phyloP scores from a whole-genome alignment of 2,888 invertebrate species.

The Mesorhabditis spiculigera region DNA sequence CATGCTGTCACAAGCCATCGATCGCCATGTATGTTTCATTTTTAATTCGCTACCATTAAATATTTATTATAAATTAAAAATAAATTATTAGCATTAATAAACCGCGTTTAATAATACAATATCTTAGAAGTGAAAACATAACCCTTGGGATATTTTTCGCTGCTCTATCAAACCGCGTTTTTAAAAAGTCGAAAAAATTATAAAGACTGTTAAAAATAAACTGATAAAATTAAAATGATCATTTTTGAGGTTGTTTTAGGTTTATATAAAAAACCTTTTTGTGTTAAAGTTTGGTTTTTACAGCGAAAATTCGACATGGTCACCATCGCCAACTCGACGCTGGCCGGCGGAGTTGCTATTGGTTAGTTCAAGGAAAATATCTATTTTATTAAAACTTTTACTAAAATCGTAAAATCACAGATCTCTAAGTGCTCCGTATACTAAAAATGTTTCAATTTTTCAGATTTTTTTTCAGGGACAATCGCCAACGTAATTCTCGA shows the following conservation, averaged over 20 bases:
- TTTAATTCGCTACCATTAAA: not conserved
- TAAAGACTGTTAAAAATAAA: too few relatives aligned
- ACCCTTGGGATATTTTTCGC: too few relatives aligned
- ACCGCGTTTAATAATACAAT: not conserved
- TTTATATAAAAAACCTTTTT: not conserved
- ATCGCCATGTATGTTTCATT: conserved; percentile 46
- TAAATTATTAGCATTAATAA: not conserved
- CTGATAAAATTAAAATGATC: too few relatives aligned
- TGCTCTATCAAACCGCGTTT: too few relatives aligned
- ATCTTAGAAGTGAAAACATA: not conserved
- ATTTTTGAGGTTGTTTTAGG: too few relatives aligned
- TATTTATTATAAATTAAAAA: not conserved
- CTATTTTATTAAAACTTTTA: too few relatives aligned
- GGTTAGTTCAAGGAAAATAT: not conserved
- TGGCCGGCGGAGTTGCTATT: conserved; percentile 55
- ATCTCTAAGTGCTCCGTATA: too few relatives aligned
- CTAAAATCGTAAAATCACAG: too few relatives aligned
- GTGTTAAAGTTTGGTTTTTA: not conserved
- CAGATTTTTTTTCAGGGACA: conserved; percentile 23
- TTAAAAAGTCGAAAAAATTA: too few relatives aligned
- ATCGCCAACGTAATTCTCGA: conserved; percentile 60
- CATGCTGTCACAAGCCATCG: conserved; percentile 75
- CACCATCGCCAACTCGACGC: conserved; percentile 62
- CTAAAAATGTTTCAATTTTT: too few relatives aligned
- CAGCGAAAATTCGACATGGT: conserved; percentile 53